A percentile compares a stretch with the other conserved stretches of the same genome.
These are phyloP conservation scores for Hirundo rustica DNA, from an alignment of 2,797 vertebrate species.

Conservation along the genomic window DNA sequence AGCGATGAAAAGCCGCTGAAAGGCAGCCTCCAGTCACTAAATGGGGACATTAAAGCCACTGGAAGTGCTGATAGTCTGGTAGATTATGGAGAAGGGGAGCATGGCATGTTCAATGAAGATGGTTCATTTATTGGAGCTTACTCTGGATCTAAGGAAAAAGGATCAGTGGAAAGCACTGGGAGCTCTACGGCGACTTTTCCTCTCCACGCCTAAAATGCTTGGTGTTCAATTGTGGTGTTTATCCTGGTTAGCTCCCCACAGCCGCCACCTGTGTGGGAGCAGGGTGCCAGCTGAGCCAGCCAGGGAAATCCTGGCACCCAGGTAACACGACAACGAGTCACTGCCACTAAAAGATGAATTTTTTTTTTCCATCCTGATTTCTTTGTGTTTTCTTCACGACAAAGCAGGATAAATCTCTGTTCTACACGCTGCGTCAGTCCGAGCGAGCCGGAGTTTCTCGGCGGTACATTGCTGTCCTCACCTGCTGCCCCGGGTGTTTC, in stretches of 20 bases:
- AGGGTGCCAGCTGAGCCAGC: neutral
- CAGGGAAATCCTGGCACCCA: constrained; percentile 4
- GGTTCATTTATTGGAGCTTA: constrained; percentile 98
- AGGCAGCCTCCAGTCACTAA: constrained; percentile 88
- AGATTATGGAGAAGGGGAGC: constrained; percentile 92
- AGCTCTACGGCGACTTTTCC: constrained; percentile 77
- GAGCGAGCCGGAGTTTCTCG: constrained; percentile 11
- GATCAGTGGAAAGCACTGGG: constrained; percentile 83
- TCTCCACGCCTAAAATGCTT: constrained; percentile 66
- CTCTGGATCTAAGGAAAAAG: constrained; percentile 86
- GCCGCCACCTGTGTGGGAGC: constrained; percentile 4
- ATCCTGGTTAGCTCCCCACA: constrained; percentile 35
- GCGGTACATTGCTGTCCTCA: neutral
- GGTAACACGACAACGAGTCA: constrained; percentile 29
- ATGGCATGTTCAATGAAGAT: constrained; percentile 94
- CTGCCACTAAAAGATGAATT: constrained; percentile 61
- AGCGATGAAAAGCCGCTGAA: constrained; percentile 97
- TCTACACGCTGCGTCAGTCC: neutral
- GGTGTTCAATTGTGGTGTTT: constrained; percentile 34
- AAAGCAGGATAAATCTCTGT: neutral
- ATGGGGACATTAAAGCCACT: constrained; percentile 85
- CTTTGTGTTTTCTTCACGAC: constrained; percentile 28
- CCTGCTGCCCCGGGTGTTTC: neutral
- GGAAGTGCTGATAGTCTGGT: constrained; percentile 95
- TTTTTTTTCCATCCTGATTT: neutral